phyloP scores from a whole-genome alignment of 2,113 vertebrate species.

The Ammodramus savannarum region DNA sequence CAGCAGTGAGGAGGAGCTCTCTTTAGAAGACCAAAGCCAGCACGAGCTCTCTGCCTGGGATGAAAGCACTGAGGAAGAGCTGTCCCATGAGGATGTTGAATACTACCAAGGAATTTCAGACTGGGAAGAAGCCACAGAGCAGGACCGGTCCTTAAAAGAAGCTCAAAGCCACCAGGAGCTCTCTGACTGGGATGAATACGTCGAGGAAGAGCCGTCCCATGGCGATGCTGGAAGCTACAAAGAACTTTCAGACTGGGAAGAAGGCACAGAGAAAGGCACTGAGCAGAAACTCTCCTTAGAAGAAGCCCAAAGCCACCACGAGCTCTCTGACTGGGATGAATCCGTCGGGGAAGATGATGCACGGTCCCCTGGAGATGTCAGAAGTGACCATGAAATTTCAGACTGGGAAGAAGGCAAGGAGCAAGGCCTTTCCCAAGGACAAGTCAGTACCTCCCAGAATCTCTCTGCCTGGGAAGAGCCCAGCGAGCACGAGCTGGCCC shows the following conservation, averaged over 20 bases:
- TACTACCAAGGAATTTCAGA: not conserved
- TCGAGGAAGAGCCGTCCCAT: not conserved
- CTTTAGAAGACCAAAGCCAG: not conserved
- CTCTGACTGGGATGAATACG: not conserved
- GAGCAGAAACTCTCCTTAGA: not conserved
- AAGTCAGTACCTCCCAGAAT: accelerated
- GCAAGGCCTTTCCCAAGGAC: not conserved
- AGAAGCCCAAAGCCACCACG: not conserved
- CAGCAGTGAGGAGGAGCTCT: not conserved
- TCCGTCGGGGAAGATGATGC: too few species aligned
- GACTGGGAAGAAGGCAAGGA: not conserved
- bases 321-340: not conserved
- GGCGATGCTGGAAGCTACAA: accelerated
- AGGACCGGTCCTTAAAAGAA: not conserved
- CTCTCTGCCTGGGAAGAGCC: not conserved
- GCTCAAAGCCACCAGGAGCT: not conserved
- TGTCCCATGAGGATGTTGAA: not conserved
- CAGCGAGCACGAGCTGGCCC: not conserved
- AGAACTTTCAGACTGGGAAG: not conserved
- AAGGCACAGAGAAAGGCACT: not conserved
- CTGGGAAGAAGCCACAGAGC: not conserved
- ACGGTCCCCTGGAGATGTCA: accelerated
- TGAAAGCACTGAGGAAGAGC: not conserved
- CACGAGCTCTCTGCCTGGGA: not conserved
- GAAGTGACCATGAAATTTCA: not conserved